Evolutionary conservation across 2,888 invertebrate genomes (phyloP).

Genomic region (Eulithis testata): DNA sequence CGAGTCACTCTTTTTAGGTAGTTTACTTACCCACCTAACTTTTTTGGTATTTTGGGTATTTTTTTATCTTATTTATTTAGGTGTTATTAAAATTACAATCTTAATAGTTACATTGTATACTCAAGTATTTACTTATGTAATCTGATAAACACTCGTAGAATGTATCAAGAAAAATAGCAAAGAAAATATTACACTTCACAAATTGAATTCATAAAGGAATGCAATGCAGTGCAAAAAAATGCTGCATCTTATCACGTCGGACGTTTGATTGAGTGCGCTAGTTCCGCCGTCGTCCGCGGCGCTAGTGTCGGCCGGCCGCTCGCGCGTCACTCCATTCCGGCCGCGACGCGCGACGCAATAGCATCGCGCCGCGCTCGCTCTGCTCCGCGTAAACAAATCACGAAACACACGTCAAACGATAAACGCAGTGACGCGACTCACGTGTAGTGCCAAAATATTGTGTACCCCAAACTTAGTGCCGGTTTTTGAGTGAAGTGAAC

Average conservation of each 20-base stretch:
- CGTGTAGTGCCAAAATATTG: slow-evolving; percentile 70
- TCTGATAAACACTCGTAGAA: not conserved
- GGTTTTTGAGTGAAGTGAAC: slow-evolving; percentile 66
- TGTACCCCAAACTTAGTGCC: slow-evolving; percentile 63
- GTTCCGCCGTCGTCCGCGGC: slow-evolving; percentile 56
- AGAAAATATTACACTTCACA: slow-evolving; percentile 4
- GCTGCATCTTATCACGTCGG: slow-evolving; percentile 58
- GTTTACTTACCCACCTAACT: too few species aligned
- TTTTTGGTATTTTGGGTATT: too few species aligned
- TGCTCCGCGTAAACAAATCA: slow-evolving; percentile 56
- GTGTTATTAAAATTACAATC: not conserved
- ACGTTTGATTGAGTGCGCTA: slow-evolving; percentile 70
- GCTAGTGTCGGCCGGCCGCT: slow-evolving; percentile 61
- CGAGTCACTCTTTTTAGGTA: not conserved
- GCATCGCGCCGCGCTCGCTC: slow-evolving; percentile 62
- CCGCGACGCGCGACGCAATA: slow-evolving; percentile 76
- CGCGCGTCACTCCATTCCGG: slow-evolving; percentile 81
- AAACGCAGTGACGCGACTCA: slow-evolving; percentile 57
- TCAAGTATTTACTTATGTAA: not conserved
- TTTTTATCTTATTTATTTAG: not conserved
- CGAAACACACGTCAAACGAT: slow-evolving; percentile 37
- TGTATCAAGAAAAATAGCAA: not conserved
- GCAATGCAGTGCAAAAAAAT: slow-evolving; percentile 56
- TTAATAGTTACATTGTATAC: not conserved
- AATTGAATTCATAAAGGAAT: slow-evolving; percentile 41